phyloP scores from a whole-genome alignment of 2,888 invertebrate species.

The Leptinotarsa juncta region DNA sequence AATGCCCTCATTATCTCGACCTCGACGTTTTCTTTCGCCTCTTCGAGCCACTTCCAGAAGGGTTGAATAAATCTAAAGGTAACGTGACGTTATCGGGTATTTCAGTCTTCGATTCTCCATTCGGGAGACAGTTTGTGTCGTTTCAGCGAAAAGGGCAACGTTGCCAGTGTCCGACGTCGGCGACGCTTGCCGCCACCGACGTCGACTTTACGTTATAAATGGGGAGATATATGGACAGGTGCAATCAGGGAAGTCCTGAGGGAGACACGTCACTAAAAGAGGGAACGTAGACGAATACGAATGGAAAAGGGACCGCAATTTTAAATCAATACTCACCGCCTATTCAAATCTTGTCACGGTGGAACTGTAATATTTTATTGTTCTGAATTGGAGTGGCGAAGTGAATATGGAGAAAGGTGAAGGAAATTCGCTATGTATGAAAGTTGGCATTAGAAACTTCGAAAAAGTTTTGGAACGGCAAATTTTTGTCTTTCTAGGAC shows the following conservation, averaged over 20 bases:
- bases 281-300: constrained; percentile 61
- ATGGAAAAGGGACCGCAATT: constrained; percentile 62
- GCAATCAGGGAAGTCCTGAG: constrained; percentile 64
- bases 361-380: constrained; percentile 35
- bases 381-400: constrained; percentile 17
- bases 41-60: constrained; percentile 48
- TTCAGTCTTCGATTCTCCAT: constrained; percentile 59
- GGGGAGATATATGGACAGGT: constrained; percentile 65
- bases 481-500: no score
- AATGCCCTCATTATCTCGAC: constrained; percentile 10
- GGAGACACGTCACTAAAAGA: constrained; percentile 64
- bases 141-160: constrained; percentile 58
- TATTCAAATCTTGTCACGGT: constrained; percentile 51
- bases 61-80: constrained; percentile 63
- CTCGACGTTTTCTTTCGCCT: constrained; percentile 11
- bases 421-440: neutral
- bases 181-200: constrained; percentile 17
- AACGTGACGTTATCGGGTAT: constrained; percentile 62
- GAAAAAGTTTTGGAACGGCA: no score
- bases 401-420: constrained; percentile 18
- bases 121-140: constrained; percentile 61
- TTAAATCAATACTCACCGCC: constrained; percentile 63
- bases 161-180: constrained; percentile 31
- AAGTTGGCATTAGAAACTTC: neutral
- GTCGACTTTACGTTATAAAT: constrained; percentile 55